Conservation (phyloP, 2,797 vertebrate genomes). For the Steatocranus sp. region DNA sequence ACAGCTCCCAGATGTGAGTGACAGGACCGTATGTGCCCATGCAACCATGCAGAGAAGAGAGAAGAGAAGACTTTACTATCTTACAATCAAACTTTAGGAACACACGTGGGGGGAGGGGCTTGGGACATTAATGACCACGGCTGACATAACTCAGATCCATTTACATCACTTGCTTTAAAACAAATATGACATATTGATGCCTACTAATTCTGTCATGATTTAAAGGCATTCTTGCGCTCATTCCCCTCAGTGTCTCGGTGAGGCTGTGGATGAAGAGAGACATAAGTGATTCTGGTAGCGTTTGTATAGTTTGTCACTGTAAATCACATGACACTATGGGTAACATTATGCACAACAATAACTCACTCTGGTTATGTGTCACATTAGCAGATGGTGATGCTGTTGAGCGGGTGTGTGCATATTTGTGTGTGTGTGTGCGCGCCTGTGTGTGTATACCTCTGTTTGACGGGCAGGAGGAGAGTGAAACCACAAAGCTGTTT, state of each 20-base stretch:
- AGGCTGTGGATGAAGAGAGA: neutral
- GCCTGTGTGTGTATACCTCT: neutral
- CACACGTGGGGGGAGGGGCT: neutral
- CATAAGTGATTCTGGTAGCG: conserved; percentile 39
- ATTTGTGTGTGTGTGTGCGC: neutral
- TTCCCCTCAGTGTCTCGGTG: conserved; percentile 8
- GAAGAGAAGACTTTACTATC: conserved; percentile 2
- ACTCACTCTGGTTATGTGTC: conserved; percentile 49
- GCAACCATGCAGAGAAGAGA: conserved; percentile 50
- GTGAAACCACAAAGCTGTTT: conserved; percentile 79
- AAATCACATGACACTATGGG: conserved; percentile 37
- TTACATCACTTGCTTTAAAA: conserved; percentile 42
- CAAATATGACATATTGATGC: conserved; percentile 51
- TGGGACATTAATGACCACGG: conserved; percentile 27
- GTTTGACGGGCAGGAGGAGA: conserved; percentile 58
- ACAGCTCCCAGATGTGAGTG: conserved; percentile 72
- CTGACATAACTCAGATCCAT: conserved; percentile 37
- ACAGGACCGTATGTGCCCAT: conserved; percentile 65
- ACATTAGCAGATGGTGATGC: conserved; percentile 62
- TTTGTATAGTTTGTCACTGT: conserved; percentile 51
- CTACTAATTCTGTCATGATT: conserved; percentile 48
- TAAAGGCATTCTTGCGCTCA: conserved; percentile 24
- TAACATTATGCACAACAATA: conserved; percentile 38
- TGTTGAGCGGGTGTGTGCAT: conserved; percentile 28
- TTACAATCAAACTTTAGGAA: conserved; percentile 27